Conservation (phyloP, 2,888 invertebrate species). For the Apamea sordens region DNA sequence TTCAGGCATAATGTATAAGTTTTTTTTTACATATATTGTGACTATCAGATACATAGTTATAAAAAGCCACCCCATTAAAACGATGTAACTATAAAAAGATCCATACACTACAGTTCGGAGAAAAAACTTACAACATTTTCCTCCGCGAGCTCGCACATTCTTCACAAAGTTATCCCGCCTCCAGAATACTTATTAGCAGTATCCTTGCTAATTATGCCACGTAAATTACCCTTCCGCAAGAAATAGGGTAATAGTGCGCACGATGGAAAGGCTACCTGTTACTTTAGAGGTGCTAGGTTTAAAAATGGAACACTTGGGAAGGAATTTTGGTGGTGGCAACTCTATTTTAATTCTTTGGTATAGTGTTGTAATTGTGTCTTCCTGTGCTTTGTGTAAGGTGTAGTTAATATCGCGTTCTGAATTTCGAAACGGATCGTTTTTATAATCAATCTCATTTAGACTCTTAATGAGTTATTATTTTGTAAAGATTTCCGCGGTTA, state of each 20-base stretch:
- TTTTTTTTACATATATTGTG: too few relatives aligned
- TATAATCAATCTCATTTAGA: neutral
- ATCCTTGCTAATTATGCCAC: conserved; percentile 53
- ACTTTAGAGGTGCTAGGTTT: conserved; percentile 36
- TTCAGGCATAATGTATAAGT: too few relatives aligned
- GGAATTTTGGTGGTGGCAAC: conserved; percentile 16
- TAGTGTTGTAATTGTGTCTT: neutral
- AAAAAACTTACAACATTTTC: conserved; percentile 39
- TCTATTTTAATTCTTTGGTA: conserved; percentile 1
- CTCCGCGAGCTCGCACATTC: conserved; percentile 35
- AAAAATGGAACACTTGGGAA: conserved; percentile 14
- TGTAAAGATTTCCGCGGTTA: neutral
- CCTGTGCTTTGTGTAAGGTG: neutral
- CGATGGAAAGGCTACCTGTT: conserved; percentile 50
- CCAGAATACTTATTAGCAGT: conserved; percentile 51
- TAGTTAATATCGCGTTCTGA: neutral
- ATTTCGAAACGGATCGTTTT: neutral
- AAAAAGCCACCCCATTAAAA: neutral
- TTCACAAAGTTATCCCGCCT: conserved; percentile 47
- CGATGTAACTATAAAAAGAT: neutral
- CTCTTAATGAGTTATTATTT: neutral
- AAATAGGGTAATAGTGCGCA: conserved; percentile 48
- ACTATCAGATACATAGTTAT: neutral
- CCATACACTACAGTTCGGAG: conserved; percentile 14
- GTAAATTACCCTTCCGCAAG: conserved; percentile 49